A percentile compares a stretch with the other conserved stretches of the same genome.
phyloP scores from a whole-genome alignment of 2,888 invertebrate genomes.

The Coelogynopora nodosa region DNA sequence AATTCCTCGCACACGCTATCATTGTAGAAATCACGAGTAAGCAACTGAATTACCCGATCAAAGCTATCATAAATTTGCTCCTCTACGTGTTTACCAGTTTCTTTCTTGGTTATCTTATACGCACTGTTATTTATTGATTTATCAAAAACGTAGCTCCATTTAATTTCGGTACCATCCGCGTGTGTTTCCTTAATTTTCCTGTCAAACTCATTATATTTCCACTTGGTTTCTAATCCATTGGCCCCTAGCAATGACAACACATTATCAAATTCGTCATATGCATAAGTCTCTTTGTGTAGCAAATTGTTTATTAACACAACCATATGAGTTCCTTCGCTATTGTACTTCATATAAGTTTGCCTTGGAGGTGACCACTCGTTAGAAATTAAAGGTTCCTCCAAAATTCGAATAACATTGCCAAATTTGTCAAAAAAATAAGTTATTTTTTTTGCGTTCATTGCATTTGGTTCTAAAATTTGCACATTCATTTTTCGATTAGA shows the following conservation, averaged over 20 bases:
- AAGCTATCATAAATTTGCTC: conserved; percentile 32
- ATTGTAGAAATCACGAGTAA: conserved; percentile 41
- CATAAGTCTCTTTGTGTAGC: conserved; percentile 32
- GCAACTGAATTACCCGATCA: conserved; percentile 20
- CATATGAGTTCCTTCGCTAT: not conserved
- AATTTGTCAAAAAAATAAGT: not conserved
- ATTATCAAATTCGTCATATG: conserved; percentile 42
- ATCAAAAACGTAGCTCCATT: conserved; percentile 36
- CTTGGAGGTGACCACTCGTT: too few relatives aligned
- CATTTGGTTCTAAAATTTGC: not conserved
- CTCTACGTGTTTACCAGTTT: conserved; percentile 14
- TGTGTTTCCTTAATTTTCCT: conserved; percentile 29
- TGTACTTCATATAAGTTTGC: not conserved
- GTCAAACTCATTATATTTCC: conserved; percentile 35
- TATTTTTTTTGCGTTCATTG: not conserved
- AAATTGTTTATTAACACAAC: conserved; percentile 34
- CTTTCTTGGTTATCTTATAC: conserved; percentile 42
- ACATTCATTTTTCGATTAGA: not conserved
- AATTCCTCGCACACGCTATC: conserved; percentile 35
- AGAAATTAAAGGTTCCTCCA: not conserved
- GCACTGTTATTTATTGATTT: conserved; percentile 8
- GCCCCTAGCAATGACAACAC: conserved; percentile 32
- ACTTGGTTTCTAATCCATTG: conserved; percentile 37
- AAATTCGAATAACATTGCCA: not conserved
- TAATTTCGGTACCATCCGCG: conserved; percentile 36